Base-by-base conservation (phyloP, 1,140 invertebrate genomes). In the Apis florea region DNA sequence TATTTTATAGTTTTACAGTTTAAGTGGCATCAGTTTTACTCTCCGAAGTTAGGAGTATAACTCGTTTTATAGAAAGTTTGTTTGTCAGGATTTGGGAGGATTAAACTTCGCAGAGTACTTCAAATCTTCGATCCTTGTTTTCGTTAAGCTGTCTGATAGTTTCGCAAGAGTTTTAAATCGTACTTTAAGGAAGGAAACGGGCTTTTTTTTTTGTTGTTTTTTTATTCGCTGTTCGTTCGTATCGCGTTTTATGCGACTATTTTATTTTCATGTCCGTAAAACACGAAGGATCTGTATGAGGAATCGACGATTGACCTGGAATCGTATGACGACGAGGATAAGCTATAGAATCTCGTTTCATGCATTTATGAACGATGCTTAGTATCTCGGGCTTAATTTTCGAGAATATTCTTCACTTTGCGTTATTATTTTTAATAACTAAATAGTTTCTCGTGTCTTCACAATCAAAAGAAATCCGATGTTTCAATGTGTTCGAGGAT, bases 271-370 rank as follows among this genome's bases (percentile, higher is more conserved):
- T 67, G 24, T 17, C 6, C 13, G 47, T 63, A 51, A 51, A 59
- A 51, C 19, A 19, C 19, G 51, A 17, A 24, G 13, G 40, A 19
- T 40, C 31, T 40, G 31, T 21, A 53, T 21, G 24, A 69, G 31
- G 31, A 69, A 78, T 78, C 53, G 47, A 58, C 47, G 24, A n/a
- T 69, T 78, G 66, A 78, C 64, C 40, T 69, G 66, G 17, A 49
- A 59, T 54, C 15, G 40, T 31, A 12, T 17, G 54, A 58, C 31
- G 59, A 76, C 15, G n/a, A 17, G 51, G 53, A 78, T 24, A 26
- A 40, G 19, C 54, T 11, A 67, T 11, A 24, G 53, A 17, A 69
- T 69, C 11, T 1, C 21, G 12, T 58, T 68, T 77, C 64, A 59
- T 21, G 53, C n/a, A 12, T 67, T 17, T 56, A 24, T n/a, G 53